A percentile compares a stretch with the other conserved stretches of the same genome.
These are phyloP conservation scores for Drosophila neonasuta DNA, from an alignment of 2,888 invertebrate species.

Conservation along the genomic window DNA sequence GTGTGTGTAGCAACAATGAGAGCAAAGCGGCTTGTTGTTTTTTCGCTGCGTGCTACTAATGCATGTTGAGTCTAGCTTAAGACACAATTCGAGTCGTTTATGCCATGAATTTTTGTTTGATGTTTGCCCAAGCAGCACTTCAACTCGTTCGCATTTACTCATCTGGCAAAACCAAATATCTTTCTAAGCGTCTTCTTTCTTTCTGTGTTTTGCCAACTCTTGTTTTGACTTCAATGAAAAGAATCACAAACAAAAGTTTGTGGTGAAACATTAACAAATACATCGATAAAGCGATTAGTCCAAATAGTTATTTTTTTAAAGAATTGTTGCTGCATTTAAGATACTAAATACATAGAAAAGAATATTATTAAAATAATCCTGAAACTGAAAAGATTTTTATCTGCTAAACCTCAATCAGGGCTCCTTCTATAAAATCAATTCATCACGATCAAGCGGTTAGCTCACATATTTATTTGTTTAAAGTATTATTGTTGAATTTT, in stretches of 20 bases:
- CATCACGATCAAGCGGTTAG: no score
- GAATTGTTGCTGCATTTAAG: no score
- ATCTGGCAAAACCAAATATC: slow-evolving; percentile 34
- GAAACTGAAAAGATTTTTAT: no score
- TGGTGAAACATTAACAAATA: not conserved
- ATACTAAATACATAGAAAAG: no score
- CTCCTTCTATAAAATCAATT: no score
- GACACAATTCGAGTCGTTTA: slow-evolving; percentile 69
- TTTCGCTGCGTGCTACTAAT: slow-evolving; percentile 63
- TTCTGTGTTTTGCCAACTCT: not conserved
- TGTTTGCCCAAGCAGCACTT: slow-evolving; percentile 41
- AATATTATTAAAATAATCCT: no score
- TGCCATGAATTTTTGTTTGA: slow-evolving; percentile 63
- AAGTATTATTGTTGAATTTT: no score
- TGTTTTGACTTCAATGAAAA: not conserved
- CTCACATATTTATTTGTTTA: no score
- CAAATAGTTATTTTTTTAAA: no score
- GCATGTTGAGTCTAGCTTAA: slow-evolving; percentile 74
- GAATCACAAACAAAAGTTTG: not conserved
- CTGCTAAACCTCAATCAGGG: no score
- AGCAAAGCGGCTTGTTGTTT: slow-evolving; percentile 54
- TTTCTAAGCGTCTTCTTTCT: not conserved
- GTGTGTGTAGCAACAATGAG: slow-evolving; percentile 45
- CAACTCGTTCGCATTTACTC: slow-evolving; percentile 51
- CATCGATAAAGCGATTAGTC: not conserved